A percentile compares a stretch with the other conserved stretches of the same genome.
phyloP scores from a whole-genome alignment of 2,888 invertebrate species.

The Tyria jacobaeae region DNA sequence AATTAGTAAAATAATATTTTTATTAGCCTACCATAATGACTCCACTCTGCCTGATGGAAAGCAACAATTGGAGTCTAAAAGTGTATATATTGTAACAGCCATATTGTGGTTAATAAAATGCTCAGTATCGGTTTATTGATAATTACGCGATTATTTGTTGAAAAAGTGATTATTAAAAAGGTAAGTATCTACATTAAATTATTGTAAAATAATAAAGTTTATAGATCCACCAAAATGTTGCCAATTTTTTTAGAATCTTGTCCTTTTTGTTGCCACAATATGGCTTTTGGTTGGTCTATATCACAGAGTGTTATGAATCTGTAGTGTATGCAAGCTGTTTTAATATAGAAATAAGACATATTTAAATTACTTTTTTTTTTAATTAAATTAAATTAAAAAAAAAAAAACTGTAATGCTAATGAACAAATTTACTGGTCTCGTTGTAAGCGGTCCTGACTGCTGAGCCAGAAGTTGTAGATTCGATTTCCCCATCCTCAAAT shows the following conservation, averaged over 20 bases:
- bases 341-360: too few species aligned
- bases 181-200: slow-evolving; percentile 29
- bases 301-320: background rate
- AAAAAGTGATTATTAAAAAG: slow-evolving; percentile 12
- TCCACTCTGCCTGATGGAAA: too few species aligned
- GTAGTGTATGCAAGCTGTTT: background rate
- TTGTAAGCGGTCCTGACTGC: too few species aligned
- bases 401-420: too few species aligned
- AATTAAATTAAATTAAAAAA: too few species aligned
- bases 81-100: slow-evolving; percentile 21
- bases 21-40: too few species aligned
- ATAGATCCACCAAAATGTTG: slow-evolving; percentile 44
- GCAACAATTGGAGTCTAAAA: too few species aligned
- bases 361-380: too few species aligned
- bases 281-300: slow-evolving; percentile 57
- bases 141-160: background rate
- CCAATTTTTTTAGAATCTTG: slow-evolving; percentile 5
- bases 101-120: slow-evolving; percentile 41
- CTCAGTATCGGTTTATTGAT: background rate
- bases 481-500: too few species aligned
- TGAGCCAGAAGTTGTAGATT: too few species aligned
- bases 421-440: too few species aligned
- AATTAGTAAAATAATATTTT: too few species aligned
- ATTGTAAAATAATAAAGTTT: slow-evolving; percentile 15
- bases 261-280: slow-evolving; percentile 35